Base-by-base conservation (phyloP, 1,140 invertebrate species). In the Palaemon carinicauda region DNA sequence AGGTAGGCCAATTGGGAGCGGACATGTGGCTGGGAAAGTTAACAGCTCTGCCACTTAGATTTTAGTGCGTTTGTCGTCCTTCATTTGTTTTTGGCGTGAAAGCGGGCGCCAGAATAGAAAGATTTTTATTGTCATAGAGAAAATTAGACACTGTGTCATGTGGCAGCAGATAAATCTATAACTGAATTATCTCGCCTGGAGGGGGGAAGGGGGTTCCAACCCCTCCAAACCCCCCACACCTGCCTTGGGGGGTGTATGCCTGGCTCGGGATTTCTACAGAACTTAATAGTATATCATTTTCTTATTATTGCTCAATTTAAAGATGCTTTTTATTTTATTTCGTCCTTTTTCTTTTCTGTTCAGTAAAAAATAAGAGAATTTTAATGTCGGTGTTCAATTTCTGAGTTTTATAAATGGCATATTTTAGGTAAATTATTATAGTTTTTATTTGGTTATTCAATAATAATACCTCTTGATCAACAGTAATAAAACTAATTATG, bases 1-100 rank as follows among this genome's bases (percentile, higher is more conserved):
- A n/a, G 50, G 24, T 24, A 41, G 80, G 80, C 80, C 69, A 74
- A 74, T 54, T 24, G 69, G 80, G 80, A 74, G 50, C 60, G 80
- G 69, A 74, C 80, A 52, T 52, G 80, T 53, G 80, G 80, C 69
- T 71, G 80, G 7, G 69, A 82, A 82, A 82, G 80, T 82, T 82
- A 82, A 82, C 80, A 82, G 80, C 80, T 82, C 80, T 82, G 80
- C 69, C 80, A 82, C 80, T 82, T 82, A 82, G 80, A 74, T 82
- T 82, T 82, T 82, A 74, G 80, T 52, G 80, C 80, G 80, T 82
- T 82, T 82, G 80, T 82, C 80, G 60, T 82, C 80, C 80, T 82
- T 82, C 80, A 82, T 82, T 82, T 82, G 80, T 82, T 65, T 80
- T 80, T 80, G 73, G 73, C 73, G 73, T 33, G 73, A 27, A 75